A percentile compares a stretch with the other conserved stretches of the same genome.
Evolutionary conservation across 2,113 vertebrate species (phyloP).

Genomic region (Misgurnus anguillicaudatus): DNA sequence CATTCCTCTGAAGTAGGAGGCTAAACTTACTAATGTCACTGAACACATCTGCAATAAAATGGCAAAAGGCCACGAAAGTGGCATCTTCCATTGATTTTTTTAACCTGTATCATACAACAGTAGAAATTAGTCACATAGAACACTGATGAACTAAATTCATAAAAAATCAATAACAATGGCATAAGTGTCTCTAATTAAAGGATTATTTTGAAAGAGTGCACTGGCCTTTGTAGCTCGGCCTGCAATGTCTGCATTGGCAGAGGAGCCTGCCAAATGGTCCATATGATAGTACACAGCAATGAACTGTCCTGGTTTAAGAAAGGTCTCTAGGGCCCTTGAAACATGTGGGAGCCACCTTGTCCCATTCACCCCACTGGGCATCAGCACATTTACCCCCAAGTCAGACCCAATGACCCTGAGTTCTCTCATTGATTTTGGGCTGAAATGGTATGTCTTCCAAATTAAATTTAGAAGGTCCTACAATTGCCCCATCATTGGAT

Average conservation of each 20-base stretch:
- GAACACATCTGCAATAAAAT: slow-evolving; percentile 17
- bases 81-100: slow-evolving; percentile 2
- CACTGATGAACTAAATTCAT: neutral
- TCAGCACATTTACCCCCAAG: slow-evolving; percentile 10
- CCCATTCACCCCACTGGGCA: neutral
- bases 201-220: neutral
- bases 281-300: slow-evolving; percentile 43
- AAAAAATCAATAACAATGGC: too few species aligned
- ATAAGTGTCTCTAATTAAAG: neutral
- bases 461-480: neutral
- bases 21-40: neutral
- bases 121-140: neutral
- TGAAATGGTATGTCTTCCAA: slow-evolving; percentile 4
- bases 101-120: neutral
- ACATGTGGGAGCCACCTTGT: slow-evolving; percentile 6
- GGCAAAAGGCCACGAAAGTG: neutral
- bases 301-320: slow-evolving; percentile 35
- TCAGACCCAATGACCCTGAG: too few species aligned
- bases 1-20: slow-evolving; percentile 42
- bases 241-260: slow-evolving; percentile 41
- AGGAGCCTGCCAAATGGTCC: slow-evolving; percentile 44
- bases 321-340: neutral
- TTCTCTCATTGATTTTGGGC: slow-evolving; percentile 1
- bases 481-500: neutral
- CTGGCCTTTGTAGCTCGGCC: slow-evolving; percentile 35